Conservation (phyloP, 2,113 vertebrate species). For the Colius striatus region DNA sequence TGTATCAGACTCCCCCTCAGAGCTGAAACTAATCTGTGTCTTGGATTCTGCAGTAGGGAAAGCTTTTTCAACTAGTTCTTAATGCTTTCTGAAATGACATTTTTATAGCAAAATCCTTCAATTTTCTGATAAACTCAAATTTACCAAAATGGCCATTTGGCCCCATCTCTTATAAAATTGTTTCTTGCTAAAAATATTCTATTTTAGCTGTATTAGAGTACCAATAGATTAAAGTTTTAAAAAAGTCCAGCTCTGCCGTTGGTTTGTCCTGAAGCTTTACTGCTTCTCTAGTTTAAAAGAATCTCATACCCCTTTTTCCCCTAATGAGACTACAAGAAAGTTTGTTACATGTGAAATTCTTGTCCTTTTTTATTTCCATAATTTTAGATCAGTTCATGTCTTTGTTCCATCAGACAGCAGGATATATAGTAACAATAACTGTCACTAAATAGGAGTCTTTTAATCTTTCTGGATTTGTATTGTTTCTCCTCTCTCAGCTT, state of each 20-base stretch:
- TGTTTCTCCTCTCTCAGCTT: background rate
- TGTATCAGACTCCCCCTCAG: background rate
- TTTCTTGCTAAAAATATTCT: background rate
- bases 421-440: background rate
- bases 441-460: background rate
- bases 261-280: background rate
- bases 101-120: background rate
- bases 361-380: background rate
- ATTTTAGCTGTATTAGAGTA: background rate
- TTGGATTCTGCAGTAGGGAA: background rate
- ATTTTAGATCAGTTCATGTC: background rate
- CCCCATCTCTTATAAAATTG: background rate
- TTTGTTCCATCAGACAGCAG: background rate
- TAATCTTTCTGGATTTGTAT: background rate
- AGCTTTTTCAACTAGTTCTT: background rate
- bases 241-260: background rate
- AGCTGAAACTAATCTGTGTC: background rate
- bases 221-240: background rate
- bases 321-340: background rate
- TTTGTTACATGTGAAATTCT: background rate
- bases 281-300: background rate
- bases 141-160: background rate
- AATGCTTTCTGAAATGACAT: background rate
- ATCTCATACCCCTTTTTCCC: background rate
- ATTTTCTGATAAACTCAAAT: background rate